Evolutionary conservation across 2,888 invertebrate species (phyloP), one percentile per base, ranked within the genome.

Genomic region (Lochmaea crataegi): DNA sequence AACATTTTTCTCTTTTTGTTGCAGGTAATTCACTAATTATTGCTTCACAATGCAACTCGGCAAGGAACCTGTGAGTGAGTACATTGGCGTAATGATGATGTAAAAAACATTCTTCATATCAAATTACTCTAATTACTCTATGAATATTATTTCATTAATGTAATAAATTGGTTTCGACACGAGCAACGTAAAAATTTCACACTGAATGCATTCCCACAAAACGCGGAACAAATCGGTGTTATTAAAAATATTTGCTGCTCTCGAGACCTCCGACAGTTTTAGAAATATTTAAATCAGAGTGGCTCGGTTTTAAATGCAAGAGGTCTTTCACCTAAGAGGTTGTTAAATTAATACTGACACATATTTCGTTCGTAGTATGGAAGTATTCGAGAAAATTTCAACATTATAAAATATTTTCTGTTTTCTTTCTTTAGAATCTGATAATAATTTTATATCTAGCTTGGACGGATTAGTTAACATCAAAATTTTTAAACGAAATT

Each of bases 11-110:
- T 68, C 51, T 58, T 65, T 76, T 76, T 76, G 74, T 76, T 76
- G n/a, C 76, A 76, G 74, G 76, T 76, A 76, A 76, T 74, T 67
- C 69, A 74, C 56, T 66, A 51, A 68, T 42, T 72, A 72, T 70
- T 72, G 61, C 74, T 65, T 65, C 63, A 74, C 68, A 70, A 75
- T 72, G 68, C 70, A 70, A 72, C 69, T 58, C 71, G 56, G 63
- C 58, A 58, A 65, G 68, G 66, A 68, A 65, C 64, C n/a, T 56
- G 73, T 75, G 66, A 68, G 73, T 75, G 66, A 68, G 76, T 75
- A 74, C 65, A 48, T 65, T 41, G 26, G 11, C 26, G 68, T 61
- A 65, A 72, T 14, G 32, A 68, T 69, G 60, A 68, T 73, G 68
- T 73, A 65, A 69, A n/a, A 69, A 72, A 67, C 41, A 61, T 72